Evolutionary conservation across 1,140 invertebrate species (phyloP).

Genomic region (Ericerus pela): DNA sequence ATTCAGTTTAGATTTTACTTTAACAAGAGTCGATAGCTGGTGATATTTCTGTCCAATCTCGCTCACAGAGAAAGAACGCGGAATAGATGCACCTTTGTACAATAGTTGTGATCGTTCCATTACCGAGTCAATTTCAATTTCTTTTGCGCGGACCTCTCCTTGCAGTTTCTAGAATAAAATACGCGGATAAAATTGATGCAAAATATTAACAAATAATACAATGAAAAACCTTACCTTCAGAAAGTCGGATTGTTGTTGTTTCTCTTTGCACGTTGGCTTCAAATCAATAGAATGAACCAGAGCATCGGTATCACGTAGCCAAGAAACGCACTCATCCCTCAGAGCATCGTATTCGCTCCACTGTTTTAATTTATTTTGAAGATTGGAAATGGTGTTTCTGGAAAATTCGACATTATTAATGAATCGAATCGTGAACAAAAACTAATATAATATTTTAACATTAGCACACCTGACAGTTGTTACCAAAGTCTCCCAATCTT

Average conservation of each 20-base stretch:
- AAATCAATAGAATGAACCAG: conserved; percentile 78
- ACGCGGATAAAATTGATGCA: not conserved
- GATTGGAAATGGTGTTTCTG: conserved; percentile 50
- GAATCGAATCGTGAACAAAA: not conserved
- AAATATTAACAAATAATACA: not conserved
- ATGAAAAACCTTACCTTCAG: conserved; percentile 36
- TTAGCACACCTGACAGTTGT: conserved; percentile 44
- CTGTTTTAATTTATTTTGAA: conserved; percentile 69
- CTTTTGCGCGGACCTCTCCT: conserved; percentile 77
- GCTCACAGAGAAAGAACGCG: conserved; percentile 58
- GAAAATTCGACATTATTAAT: conserved; percentile 16
- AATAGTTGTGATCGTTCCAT: conserved; percentile 77
- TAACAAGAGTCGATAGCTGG: conserved; percentile 73
- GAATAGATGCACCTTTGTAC: conserved; percentile 45
- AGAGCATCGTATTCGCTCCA: conserved; percentile 84
- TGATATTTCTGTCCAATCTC: conserved; percentile 83
- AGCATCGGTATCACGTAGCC: conserved; percentile 76
- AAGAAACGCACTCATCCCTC: conserved; percentile 67
- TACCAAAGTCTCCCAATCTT: conserved; percentile 74
- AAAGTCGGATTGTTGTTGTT: conserved; percentile 65
- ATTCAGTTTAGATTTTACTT: conserved; percentile 33
- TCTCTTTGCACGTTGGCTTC: conserved; percentile 65
- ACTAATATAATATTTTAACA: not conserved
- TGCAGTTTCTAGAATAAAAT: conserved; percentile 45
- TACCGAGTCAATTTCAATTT: conserved; percentile 81